phyloP scores from a whole-genome alignment of 2,888 invertebrate species.

The Ectemnius continuus region DNA sequence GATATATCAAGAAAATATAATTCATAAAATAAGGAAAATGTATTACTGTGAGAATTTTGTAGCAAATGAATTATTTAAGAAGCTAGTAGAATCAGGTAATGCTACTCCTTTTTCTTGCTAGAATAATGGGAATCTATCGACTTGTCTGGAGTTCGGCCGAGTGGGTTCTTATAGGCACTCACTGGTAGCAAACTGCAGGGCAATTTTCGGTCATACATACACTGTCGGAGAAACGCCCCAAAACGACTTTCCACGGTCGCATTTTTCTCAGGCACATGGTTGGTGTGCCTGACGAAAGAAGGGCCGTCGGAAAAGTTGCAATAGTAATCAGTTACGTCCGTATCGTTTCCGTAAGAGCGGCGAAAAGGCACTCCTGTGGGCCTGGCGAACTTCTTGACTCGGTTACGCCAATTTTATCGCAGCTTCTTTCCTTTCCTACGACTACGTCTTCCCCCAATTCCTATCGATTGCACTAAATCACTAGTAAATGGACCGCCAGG shows the following conservation, averaged over 20 bases:
- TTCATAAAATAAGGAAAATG: no score
- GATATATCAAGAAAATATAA: no score
- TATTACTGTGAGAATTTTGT: no score
- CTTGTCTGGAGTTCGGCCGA: no score
- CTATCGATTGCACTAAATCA: constrained; percentile 31
- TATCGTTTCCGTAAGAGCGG: constrained; percentile 16
- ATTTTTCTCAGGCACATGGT: constrained; percentile 40
- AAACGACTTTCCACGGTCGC: constrained; percentile 26
- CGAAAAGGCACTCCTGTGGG: constrained; percentile 13
- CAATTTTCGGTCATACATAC: no score
- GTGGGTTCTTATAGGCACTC: no score
- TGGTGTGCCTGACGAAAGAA: constrained; percentile 8
- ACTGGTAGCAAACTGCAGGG: no score
- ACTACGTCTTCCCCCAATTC: constrained; percentile 8
- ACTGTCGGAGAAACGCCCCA: neutral
- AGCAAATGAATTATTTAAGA: no score
- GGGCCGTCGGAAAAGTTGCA: constrained; percentile 28
- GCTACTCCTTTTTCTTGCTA: no score
- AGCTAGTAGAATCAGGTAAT: no score
- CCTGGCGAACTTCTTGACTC: constrained; percentile 30
- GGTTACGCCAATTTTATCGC: constrained; percentile 34
- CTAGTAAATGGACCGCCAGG: constrained; percentile 17
- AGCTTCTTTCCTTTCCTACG: constrained; percentile 12
- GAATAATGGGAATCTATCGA: no score
- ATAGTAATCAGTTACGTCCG: constrained; percentile 45